Evolutionary conservation across 2,113 vertebrate genomes (phyloP).

Genomic region (Strix aluco): DNA sequence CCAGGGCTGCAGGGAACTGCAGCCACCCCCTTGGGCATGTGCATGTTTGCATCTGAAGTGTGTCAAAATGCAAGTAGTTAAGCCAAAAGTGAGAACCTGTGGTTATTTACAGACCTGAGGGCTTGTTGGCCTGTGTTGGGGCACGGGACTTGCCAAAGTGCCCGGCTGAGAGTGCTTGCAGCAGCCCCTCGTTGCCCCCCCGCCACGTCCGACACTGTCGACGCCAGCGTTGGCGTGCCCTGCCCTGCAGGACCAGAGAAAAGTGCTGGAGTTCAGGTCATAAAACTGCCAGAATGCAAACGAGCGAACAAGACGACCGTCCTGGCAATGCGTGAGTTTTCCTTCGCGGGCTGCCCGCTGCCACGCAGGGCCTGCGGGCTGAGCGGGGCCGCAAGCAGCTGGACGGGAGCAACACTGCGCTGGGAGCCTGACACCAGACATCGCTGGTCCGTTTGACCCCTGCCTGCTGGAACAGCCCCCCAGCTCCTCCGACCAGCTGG

Average conservation of each 20-base stretch:
- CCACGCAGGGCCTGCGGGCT: not conserved
- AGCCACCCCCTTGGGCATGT: not conserved
- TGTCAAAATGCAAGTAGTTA: not conserved
- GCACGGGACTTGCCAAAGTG: too few relatives aligned
- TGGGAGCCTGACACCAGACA: not conserved
- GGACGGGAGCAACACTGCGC: rapidly evolving
- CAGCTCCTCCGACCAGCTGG: not conserved
- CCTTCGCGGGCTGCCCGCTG: not conserved
- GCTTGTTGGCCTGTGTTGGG: not conserved
- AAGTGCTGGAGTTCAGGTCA: not conserved
- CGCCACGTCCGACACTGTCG: rapidly evolving
- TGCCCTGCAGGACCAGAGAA: not conserved
- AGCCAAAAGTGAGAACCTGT: not conserved
- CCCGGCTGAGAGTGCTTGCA: too few relatives aligned
- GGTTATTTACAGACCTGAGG: not conserved
- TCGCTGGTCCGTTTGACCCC: not conserved
- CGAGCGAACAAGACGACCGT: rapidly evolving
- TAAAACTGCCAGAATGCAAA: not conserved
- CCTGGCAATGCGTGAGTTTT: not conserved
- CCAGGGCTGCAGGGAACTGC: rapidly evolving
- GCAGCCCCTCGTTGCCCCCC: not conserved
- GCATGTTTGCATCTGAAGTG: not conserved
- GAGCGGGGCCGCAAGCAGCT: not conserved
- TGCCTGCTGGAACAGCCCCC: not conserved
- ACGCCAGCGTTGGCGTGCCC: rapidly evolving